phyloP scores from a whole-genome alignment of 2,888 invertebrate genomes.

The Sinopyrophorus schimmeli region DNA sequence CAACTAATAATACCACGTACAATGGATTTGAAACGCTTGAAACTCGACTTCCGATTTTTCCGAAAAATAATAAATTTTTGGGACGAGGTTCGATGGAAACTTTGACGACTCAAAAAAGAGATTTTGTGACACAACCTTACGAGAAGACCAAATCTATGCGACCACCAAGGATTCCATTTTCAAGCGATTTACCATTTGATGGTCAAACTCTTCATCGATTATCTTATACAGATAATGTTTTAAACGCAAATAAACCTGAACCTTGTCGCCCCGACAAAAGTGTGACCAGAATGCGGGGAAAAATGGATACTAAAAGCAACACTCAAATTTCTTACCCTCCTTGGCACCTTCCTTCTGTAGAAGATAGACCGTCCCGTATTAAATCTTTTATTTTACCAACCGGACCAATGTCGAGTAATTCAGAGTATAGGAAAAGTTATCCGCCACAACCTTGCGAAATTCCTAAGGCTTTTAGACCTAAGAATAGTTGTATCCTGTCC shows the following conservation, averaged over 20 bases:
- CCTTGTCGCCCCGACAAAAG: conserved; percentile 4
- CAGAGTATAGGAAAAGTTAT: conserved; percentile 60
- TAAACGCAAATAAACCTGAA: conserved; percentile 2
- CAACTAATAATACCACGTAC: conserved; percentile 63
- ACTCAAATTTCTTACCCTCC: conserved; percentile 63
- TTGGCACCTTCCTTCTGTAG: conserved; percentile 1
- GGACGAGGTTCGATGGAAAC: conserved; percentile 65
- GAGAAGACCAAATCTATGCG: conserved; percentile 54
- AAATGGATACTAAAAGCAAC: conserved; percentile 48
- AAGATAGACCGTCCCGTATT: conserved; percentile 14
- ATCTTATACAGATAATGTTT: conserved; percentile 17
- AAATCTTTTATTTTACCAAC: not conserved
- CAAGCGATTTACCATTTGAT: conserved; percentile 53
- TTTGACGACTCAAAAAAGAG: conserved; percentile 67
- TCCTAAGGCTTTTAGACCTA: conserved; percentile 10
- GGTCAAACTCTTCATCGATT: conserved; percentile 24
- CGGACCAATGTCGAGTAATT: conserved; percentile 56
- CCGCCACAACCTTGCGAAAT: conserved; percentile 42
- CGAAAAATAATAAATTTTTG: conserved; percentile 60
- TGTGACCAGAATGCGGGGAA: conserved; percentile 8
- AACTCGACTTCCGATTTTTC: conserved; percentile 56
- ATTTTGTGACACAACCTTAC: conserved; percentile 62
- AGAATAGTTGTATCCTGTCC: not conserved
- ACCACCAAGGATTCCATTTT: conserved; percentile 52
- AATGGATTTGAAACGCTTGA: conserved; percentile 57